phyloP scores from a whole-genome alignment of 2,797 vertebrate genomes.

The Spondyliosoma cantharus region DNA sequence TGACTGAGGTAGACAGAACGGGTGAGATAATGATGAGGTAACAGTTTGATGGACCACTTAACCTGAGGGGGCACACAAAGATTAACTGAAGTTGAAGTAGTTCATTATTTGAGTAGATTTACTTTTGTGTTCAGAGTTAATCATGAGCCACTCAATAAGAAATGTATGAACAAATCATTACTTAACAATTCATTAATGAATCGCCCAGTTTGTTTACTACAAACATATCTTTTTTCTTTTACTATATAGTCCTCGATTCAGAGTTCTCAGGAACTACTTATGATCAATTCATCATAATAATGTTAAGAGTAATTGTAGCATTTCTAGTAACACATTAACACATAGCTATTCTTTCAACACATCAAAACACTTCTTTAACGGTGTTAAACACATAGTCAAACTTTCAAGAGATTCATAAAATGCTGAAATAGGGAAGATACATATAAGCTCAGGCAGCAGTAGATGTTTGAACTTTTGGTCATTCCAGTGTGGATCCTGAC shows the following conservation, averaged over 20 bases:
- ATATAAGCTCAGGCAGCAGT: slow-evolving; percentile 25
- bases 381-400: neutral
- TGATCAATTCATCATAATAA: neutral
- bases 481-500: slow-evolving; percentile 42
- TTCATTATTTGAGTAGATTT: neutral
- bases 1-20: too few relatives aligned
- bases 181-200: neutral
- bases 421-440: neutral
- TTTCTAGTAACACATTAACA: neutral
- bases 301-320: neutral
- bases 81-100: too few relatives aligned
- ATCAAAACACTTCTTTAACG: neutral
- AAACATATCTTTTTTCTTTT: neutral
- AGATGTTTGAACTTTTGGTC: slow-evolving; percentile 61
- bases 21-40: neutral
- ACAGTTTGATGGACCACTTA: neutral
- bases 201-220: neutral
- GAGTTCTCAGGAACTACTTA: neutral
- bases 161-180: neutral
- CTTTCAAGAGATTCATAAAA: neutral
- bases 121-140: neutral
- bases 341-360: neutral
- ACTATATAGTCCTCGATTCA: neutral
- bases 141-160: neutral
- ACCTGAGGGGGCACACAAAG: neutral